These are phyloP conservation scores for Hyperoplus lanceolatus DNA, from an alignment of 2,797 vertebrate species.

Conservation along the genomic window DNA sequence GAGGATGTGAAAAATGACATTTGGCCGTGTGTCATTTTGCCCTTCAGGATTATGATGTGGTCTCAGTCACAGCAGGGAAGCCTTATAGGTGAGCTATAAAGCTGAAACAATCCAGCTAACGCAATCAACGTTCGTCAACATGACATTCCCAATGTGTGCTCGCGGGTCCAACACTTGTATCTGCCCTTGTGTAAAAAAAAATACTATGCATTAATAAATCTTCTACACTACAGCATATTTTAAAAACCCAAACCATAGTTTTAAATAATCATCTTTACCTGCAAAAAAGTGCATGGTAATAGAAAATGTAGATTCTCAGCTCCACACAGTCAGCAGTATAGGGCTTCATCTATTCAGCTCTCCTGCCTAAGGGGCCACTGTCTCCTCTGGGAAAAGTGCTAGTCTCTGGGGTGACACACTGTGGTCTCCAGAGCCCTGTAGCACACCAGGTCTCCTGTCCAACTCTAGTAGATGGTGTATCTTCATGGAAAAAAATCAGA, in stretches of 20 bases:
- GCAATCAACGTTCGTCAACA: slow-evolving; percentile 43
- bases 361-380: neutral
- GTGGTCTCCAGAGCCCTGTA: slow-evolving; percentile 34
- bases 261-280: neutral
- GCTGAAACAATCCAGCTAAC: slow-evolving; percentile 35
- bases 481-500: slow-evolving; percentile 2
- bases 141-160: slow-evolving; percentile 42
- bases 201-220: slow-evolving; percentile 28
- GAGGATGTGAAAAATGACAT: slow-evolving; percentile 37
- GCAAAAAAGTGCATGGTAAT: slow-evolving; percentile 2
- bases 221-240: neutral
- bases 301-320: slow-evolving; percentile 31
- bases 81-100: slow-evolving; percentile 36
- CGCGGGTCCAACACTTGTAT: slow-evolving; percentile 26
- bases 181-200: slow-evolving; percentile 30
- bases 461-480: slow-evolving; percentile 31
- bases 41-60: slow-evolving; percentile 15
- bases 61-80: neutral
- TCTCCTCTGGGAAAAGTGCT: slow-evolving; percentile 33
- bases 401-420: slow-evolving; percentile 22
- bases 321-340: slow-evolving; percentile 10
- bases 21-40: slow-evolving; percentile 4
- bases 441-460: slow-evolving; percentile 17
- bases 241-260: neutral
- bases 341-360: slow-evolving; percentile 8